A percentile compares a stretch with the other conserved stretches of the same genome.
Evolutionary conservation across 2,797 vertebrate species (phyloP).

Genomic region (Babyrousa celebensis): DNA sequence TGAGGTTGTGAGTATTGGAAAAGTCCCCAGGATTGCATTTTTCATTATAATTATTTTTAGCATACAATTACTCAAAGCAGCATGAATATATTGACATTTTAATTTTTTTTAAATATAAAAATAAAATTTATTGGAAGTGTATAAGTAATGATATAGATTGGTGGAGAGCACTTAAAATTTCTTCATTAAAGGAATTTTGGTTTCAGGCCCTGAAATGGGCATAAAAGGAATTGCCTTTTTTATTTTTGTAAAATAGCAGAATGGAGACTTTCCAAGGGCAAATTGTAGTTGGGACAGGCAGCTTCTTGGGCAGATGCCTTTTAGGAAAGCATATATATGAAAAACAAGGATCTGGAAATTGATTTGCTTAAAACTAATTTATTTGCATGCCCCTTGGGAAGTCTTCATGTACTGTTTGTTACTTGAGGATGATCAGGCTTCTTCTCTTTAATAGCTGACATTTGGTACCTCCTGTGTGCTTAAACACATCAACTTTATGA

Average conservation of each 20-base stretch:
- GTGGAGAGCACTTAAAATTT: neutral
- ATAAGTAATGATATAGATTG: neutral
- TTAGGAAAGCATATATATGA: neutral
- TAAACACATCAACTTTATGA: neutral
- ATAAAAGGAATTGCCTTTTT: neutral
- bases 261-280: neutral
- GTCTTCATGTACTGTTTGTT: neutral
- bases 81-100: neutral
- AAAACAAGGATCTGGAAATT: neutral
- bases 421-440: neutral
- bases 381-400: neutral
- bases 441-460: neutral
- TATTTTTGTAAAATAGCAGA: neutral
- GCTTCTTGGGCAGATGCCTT: neutral
- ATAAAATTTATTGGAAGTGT: neutral
- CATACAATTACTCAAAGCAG: neutral
- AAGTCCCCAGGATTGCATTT: neutral
- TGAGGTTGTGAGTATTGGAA: neutral
- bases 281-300: neutral
- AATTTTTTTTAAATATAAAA: neutral
- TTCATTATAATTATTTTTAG: neutral
- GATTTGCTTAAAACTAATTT: conserved; percentile 1
- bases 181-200: neutral
- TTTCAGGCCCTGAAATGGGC: neutral
- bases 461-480: neutral